Percentiles rank a stretch among this genome's conserved stretches.
phyloP scores from a whole-genome alignment of 2,888 invertebrate species.

The Bellardia bayeri region DNA sequence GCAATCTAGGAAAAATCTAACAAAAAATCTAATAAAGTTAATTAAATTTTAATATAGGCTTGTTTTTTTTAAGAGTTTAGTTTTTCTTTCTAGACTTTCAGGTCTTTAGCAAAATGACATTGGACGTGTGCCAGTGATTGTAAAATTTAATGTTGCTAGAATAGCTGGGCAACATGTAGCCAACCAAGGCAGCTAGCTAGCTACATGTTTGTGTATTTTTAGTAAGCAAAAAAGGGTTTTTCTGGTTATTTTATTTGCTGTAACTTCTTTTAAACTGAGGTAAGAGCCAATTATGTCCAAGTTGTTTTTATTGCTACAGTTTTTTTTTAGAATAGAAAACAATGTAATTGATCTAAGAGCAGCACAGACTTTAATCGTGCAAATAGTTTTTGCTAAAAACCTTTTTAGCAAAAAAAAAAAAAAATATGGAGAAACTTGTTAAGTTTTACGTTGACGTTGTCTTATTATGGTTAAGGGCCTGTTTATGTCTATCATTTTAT shows the following conservation, averaged over 20 bases:
- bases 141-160: constrained; percentile 16
- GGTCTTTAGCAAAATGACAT: constrained; percentile 47
- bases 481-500: constrained; percentile 64
- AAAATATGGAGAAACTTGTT: constrained; percentile 31
- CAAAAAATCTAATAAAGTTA: constrained; percentile 59
- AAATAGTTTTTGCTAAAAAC: neutral
- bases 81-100: constrained; percentile 24
- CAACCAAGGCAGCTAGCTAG: neutral
- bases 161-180: constrained; percentile 11
- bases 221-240: neutral
- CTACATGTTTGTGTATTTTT: neutral
- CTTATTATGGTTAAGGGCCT: constrained; percentile 50
- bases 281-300: constrained; percentile 61
- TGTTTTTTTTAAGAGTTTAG: constrained; percentile 5
- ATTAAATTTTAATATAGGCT: constrained; percentile 62
- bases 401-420: no score
- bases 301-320: constrained; percentile 19
- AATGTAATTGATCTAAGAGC: constrained; percentile 57
- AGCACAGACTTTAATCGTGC: neutral
- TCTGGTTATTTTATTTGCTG: constrained; percentile 1
- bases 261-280: constrained; percentile 26
- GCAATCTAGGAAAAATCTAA: neutral
- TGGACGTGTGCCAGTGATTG: constrained; percentile 61
- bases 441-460: neutral
- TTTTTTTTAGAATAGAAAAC: constrained; percentile 10